A percentile compares a stretch with the other conserved stretches of the same genome.
Conservation (phyloP, 1,140 invertebrate genomes). For the Aphaenogaster floridana region DNA sequence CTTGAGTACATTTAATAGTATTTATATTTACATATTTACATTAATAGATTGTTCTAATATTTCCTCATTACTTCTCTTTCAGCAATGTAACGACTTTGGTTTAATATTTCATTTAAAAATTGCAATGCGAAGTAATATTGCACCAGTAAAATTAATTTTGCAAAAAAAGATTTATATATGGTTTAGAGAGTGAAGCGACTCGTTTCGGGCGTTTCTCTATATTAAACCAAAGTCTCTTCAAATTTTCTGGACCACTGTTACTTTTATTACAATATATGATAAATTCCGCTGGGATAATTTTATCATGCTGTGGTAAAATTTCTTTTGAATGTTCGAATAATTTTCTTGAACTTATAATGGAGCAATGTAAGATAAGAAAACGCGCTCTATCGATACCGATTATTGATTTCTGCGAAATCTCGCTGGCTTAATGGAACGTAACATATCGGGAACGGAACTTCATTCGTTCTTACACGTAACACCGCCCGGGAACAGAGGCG, state of each 20-base stretch:
- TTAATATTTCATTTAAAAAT: conserved; percentile 12
- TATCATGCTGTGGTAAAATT: background rate
- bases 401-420: conserved; percentile 53
- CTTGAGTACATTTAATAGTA: conserved; percentile 11
- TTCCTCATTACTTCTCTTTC: conserved; percentile 5
- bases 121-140: background rate
- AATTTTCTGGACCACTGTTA: background rate
- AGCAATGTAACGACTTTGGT: background rate
- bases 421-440: conserved; percentile 56
- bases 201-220: background rate
- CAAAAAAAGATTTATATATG: background rate
- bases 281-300: background rate
- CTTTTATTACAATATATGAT: background rate
- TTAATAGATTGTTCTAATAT: conserved; percentile 19
- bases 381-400: conserved; percentile 19
- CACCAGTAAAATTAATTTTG: conserved; percentile 3
- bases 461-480: background rate
- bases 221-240: background rate
- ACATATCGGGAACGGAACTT: conserved; percentile 69
- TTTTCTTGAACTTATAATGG: background rate
- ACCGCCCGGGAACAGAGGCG: background rate
- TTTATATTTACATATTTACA: conserved; percentile 18
- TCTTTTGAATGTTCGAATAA: background rate
- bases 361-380: background rate
- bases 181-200: background rate